These are phyloP conservation scores for Holothuria leucospilota DNA, from an alignment of 53 echinoderm and acorn worm species.

Conservation along the genomic window DNA sequence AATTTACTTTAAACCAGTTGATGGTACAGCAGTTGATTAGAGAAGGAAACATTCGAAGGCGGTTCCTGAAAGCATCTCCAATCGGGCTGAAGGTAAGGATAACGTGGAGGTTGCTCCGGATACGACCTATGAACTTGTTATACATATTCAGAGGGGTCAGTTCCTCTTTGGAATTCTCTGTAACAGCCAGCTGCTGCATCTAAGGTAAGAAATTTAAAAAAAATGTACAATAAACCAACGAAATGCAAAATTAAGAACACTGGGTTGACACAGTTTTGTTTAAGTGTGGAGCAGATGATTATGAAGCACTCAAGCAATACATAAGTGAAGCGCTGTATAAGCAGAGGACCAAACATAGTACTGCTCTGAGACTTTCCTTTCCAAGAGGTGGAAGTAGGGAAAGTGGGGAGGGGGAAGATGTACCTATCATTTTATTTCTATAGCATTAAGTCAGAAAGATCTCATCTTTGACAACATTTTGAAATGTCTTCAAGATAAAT, in stretches of 20 bases:
- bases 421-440: too few species aligned
- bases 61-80: slow-evolving; percentile 94
- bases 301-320: background rate
- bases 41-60: slow-evolving; percentile 94
- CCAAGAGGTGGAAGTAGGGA: too few species aligned
- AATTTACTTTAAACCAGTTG: slow-evolving; percentile 93
- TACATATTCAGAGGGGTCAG: slow-evolving; percentile 98
- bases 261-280: background rate
- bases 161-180: slow-evolving; percentile 89
- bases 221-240: background rate
- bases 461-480: too few species aligned
- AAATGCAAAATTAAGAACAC: too few species aligned
- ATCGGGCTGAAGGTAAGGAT: slow-evolving; percentile 96
- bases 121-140: slow-evolving; percentile 88
- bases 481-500: too few species aligned
- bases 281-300: background rate
- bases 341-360: too few species aligned
- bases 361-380: too few species aligned
- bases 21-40: slow-evolving; percentile 99
- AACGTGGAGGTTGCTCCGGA: slow-evolving; percentile 88
- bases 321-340: background rate
- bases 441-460: too few species aligned
- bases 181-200: slow-evolving; percentile 94
- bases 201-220: background rate
- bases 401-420: too few species aligned